These are phyloP conservation scores for Ancistrus triradiatus DNA, from an alignment of 2,113 vertebrate species.

Conservation along the genomic window DNA sequence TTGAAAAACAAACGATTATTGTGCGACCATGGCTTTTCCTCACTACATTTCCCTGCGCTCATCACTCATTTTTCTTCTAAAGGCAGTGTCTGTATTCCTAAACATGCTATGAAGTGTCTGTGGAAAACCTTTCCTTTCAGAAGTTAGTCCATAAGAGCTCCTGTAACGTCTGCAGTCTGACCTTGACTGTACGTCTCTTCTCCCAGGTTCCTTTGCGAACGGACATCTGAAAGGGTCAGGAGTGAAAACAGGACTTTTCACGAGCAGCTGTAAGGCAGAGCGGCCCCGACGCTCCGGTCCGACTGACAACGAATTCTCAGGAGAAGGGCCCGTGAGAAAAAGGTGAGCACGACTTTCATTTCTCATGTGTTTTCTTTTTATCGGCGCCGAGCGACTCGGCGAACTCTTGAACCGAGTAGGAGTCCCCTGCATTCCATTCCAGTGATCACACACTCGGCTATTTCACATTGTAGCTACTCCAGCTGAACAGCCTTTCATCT, in stretches of 20 bases:
- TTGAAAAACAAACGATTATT: too few species aligned
- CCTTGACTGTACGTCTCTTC: constrained; percentile 1
- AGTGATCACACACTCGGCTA: constrained; percentile 10
- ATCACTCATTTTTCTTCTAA: too few species aligned
- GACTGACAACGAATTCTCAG: constrained; percentile 84
- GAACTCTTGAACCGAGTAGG: constrained; percentile 9
- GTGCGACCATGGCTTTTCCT: too few species aligned
- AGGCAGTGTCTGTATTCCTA: too few species aligned
- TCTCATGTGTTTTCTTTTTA: background rate
- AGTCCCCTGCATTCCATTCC: constrained; percentile 14
- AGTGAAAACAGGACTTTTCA: constrained; percentile 74
- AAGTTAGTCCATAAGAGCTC: too few species aligned
- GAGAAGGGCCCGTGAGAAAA: constrained; percentile 92
- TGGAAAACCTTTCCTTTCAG: too few species aligned
- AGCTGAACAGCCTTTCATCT: constrained; percentile 10
- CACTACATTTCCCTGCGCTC: too few species aligned
- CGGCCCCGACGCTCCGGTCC: constrained; percentile 77
- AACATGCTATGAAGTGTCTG: too few species aligned
- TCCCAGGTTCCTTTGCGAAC: constrained; percentile 85
- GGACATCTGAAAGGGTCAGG: constrained; percentile 86
- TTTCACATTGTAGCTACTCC: constrained; percentile 14
- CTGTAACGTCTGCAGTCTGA: background rate
- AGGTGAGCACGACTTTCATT: constrained; percentile 71
- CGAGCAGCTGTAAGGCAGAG: constrained; percentile 77
- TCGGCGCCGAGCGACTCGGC: background rate